A percentile compares a stretch with the other conserved stretches of the same genome.
Evolutionary conservation across 2,888 invertebrate genomes (phyloP).

Genomic region (Oeneis ivallda): DNA sequence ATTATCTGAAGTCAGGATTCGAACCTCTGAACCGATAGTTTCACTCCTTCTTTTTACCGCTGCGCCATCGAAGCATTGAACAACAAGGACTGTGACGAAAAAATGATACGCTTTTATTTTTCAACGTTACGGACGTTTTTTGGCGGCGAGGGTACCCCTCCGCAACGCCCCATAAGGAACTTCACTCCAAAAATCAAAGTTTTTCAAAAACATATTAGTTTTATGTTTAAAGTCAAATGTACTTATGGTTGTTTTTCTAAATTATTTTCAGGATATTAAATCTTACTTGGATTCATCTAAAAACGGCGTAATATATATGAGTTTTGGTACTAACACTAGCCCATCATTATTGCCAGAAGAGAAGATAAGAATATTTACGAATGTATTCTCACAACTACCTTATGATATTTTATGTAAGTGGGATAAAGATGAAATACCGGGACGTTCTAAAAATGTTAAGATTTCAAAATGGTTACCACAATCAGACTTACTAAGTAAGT

Average conservation of each 20-base stretch:
- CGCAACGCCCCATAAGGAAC: no score
- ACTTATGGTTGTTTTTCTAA: neutral
- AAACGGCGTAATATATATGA: constrained; percentile 67
- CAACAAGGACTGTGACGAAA: no score
- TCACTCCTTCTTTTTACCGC: no score
- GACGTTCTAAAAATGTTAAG: constrained; percentile 56
- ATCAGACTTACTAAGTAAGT: constrained; percentile 53
- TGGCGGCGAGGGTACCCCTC: no score
- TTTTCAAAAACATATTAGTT: neutral
- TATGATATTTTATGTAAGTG: constrained; percentile 70
- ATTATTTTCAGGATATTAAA: constrained; percentile 55
- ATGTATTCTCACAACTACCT: constrained; percentile 58
- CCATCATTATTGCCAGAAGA: constrained; percentile 54
- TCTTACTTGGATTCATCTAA: constrained; percentile 58
- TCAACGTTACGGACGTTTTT: no score
- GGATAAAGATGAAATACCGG: constrained; percentile 38
- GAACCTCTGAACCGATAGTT: no score
- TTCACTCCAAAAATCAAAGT: no score
- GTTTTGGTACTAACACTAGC: constrained; percentile 65
- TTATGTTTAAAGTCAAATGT: no score
- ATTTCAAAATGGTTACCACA: constrained; percentile 64
- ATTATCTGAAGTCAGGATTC: no score
- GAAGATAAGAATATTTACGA: constrained; percentile 49
- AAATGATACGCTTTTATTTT: no score
- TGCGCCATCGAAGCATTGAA: no score